Base-by-base conservation (phyloP, 2,113 vertebrate genomes). In the Phylloscopus trochilus region DNA sequence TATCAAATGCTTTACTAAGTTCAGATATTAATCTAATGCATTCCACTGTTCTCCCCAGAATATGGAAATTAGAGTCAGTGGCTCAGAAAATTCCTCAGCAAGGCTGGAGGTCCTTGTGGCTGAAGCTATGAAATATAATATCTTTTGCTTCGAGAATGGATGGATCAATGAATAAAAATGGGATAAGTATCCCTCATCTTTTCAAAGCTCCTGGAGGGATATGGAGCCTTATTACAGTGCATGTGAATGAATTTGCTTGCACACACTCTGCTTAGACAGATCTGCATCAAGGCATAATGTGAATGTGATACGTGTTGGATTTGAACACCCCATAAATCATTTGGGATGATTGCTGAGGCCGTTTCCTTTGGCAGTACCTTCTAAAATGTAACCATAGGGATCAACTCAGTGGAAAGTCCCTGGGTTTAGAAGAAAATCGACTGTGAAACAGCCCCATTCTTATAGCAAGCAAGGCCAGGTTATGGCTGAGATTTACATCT, bases 11-110 rank as follows among this genome's bases (percentile, higher is more conserved):
- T 86, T 93, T 96, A 23, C 84, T 58, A 93, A 74, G 21, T 89
- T 96, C 91, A 91, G 90, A 86, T 94, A 95, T 95, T 88, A 95
- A 97, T 95, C 89, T 93, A 95, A 94, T 92, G 51, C 64, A 84
- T 92, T 96, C 86, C 74, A 49, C 89, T 77, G 51, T 90, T 93
- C 80, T 92, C 72, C 76, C 23, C 52, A 93, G 83, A 92, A 94
- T 88, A 90, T 73, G 68, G 68, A 92, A 95, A 93, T 96, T 39
- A 80, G 83, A 95, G 73, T n/a, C 84, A 95, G 87, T 84, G 83
- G 84, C 75, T 96, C 87, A 89, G 77, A 96, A 96, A 95, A 96
- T 84, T 63, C 85, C 62, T 86, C 69, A 70, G 83, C 60, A 49
- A 93, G 39, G 75, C 60, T 92, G 83, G 82, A 95, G 87, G 89